Base-by-base conservation (phyloP, 2,888 invertebrate species). In the Teleogryllus oceanicus region DNA sequence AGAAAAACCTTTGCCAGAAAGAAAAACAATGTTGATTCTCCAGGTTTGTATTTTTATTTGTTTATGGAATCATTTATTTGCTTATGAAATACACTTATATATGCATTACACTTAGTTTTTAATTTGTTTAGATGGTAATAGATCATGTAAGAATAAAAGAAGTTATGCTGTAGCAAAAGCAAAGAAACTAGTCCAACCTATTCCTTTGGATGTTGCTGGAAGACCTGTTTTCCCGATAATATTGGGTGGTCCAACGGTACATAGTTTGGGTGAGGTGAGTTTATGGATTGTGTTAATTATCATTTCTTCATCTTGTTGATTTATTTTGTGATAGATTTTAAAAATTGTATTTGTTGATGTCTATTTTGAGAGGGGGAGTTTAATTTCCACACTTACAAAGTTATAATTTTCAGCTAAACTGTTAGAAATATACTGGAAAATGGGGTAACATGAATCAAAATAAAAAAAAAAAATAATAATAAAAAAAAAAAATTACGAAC, bases 211-310 rank as follows among this genome's bases (percentile, higher is more conserved):
- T 85, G 86, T 89, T 77, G 89, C 89, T 79, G 94, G 93, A 5
- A 88, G 91, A 80, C 93, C 94, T 0, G 89, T 93, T 82, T 93
- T 94, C 85, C 94, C 94, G 0, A 91, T 94, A 78, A 89, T 90
- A 79, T 87, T 94, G 20, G 92, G 92, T n/a, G 91, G 91, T 82
- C 87, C 93, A 10, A 92, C 92, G 1, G 89, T 94, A 20, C 93
- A 94, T 86, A 92, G 92, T 77, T 87, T 94, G 24, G 94, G 94
- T 11, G 94, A 94, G 88, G 92, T 89, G 84, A 84, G 81, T 75
- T 21, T 21, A 3, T n/a, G 13, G 13, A 62, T n/a, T n/a, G 11
- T 4, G 62, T 62, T 62, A 62, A 1, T 37, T 37, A 5, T 37
- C 37, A 37, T 8, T 37, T 37, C 37, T 37, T 37, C 8, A 37